Conservation (phyloP, 2,797 vertebrate genomes). For the Jordanella pulchra region DNA sequence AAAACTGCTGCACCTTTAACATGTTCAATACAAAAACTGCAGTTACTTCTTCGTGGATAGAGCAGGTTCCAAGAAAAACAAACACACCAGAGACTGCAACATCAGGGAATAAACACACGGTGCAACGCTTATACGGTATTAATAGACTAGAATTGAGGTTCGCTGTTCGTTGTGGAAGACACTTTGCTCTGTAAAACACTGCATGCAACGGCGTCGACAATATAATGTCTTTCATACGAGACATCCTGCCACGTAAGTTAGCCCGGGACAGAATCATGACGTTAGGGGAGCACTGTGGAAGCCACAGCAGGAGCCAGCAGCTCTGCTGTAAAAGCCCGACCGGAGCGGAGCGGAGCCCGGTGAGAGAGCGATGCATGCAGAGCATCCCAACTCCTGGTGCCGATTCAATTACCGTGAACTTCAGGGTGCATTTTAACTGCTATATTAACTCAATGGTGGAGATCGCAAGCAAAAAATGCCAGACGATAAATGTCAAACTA, state of each 20-base stretch:
- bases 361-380: constrained; percentile 23
- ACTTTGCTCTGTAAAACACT: constrained; percentile 18
- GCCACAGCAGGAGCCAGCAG: constrained; percentile 11
- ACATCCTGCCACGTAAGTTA: constrained; percentile 63
- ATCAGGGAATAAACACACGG: constrained; percentile 6
- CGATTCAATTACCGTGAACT: constrained; percentile 29
- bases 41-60: background rate
- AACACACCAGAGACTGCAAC: constrained; percentile 40
- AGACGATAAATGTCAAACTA: background rate
- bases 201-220: constrained; percentile 29
- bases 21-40: constrained; percentile 7
- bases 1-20: background rate
- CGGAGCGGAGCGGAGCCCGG: background rate
- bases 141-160: constrained; percentile 18
- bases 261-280: constrained; percentile 36
- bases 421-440: constrained; percentile 20
- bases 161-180: constrained; percentile 16
- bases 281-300: constrained; percentile 46
- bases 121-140: constrained; percentile 12
- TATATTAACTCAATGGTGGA: background rate
- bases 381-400: constrained; percentile 16
- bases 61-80: constrained; percentile 36
- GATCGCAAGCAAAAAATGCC: background rate
- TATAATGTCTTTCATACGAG: constrained; percentile 40
- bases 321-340: constrained; percentile 1